Percentiles rank a stretch among this genome's conserved stretches.
phyloP scores from a whole-genome alignment of 2,888 invertebrate genomes.

The Oasisia sp. region DNA sequence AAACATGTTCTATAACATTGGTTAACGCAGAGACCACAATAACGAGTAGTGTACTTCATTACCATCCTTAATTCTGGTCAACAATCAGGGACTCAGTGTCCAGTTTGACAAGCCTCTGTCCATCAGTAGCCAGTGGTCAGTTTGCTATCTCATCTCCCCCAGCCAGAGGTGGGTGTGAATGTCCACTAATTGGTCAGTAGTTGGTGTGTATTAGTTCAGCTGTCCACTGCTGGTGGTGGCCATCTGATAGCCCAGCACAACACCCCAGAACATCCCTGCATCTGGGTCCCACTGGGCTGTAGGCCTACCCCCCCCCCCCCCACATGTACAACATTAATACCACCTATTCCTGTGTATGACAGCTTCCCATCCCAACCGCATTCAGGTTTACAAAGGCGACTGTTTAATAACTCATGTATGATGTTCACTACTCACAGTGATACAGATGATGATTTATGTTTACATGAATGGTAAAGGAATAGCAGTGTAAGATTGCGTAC shows the following conservation, averaged over 20 bases:
- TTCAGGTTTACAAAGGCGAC: background rate
- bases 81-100: background rate
- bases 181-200: constrained; percentile 17
- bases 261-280: background rate
- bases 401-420: no score
- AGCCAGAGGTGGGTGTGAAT: background rate
- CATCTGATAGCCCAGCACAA: background rate
- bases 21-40: background rate
- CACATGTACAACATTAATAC: background rate
- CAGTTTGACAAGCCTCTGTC: background rate
- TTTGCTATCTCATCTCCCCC: background rate
- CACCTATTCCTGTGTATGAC: background rate
- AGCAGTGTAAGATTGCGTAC: no score
- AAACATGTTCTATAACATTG: no score
- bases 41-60: background rate
- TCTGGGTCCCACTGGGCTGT: background rate
- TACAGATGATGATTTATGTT: no score
- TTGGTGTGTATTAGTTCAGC: constrained; percentile 5
- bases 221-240: background rate
- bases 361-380: background rate
- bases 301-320: background rate
- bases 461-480: no score
- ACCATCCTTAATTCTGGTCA: no score
- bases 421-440: no score
- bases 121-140: background rate